Evolutionary conservation across 2,888 invertebrate genomes (phyloP).

Genomic region (Heliconius sara): DNA sequence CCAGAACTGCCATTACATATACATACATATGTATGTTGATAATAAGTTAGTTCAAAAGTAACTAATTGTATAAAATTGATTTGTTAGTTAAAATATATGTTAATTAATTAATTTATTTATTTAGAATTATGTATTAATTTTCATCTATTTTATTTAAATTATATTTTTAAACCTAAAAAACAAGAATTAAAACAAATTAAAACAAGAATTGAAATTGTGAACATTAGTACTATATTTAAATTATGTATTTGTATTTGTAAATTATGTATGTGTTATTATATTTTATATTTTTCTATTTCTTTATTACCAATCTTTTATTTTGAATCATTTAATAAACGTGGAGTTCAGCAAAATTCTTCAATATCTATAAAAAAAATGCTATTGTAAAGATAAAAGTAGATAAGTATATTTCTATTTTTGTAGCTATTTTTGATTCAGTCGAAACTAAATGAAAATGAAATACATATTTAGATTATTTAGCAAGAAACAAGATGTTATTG

Average conservation of each 20-base stretch:
- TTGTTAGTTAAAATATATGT: not conserved
- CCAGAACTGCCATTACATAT: not conserved
- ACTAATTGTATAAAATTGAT: not conserved
- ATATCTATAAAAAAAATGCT: slow-evolving; percentile 1
- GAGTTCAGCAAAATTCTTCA: slow-evolving; percentile 33
- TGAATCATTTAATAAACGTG: not conserved
- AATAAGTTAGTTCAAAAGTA: not conserved
- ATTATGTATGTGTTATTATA: too few species aligned
- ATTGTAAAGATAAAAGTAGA: slow-evolving; percentile 24
- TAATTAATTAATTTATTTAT: too few species aligned
- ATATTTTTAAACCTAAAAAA: too few species aligned
- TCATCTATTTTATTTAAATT: too few species aligned
- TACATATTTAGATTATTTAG: slow-evolving; percentile 27
- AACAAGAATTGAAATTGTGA: too few species aligned
- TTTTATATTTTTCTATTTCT: too few species aligned
- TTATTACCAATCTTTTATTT: too few species aligned
- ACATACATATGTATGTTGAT: not conserved
- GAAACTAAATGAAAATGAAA: slow-evolving; percentile 36
- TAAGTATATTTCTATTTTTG: slow-evolving; percentile 39
- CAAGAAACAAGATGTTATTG: slow-evolving; percentile 19
- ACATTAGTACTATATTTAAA: too few species aligned
- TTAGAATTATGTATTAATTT: too few species aligned
- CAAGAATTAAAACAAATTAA: too few species aligned
- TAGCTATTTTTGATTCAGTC: slow-evolving; percentile 37
- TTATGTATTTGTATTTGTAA: too few species aligned